Evolutionary conservation across 2,888 invertebrate genomes (phyloP), one percentile per base, ranked within the genome.

Genomic region (Phengaris alcon): DNA sequence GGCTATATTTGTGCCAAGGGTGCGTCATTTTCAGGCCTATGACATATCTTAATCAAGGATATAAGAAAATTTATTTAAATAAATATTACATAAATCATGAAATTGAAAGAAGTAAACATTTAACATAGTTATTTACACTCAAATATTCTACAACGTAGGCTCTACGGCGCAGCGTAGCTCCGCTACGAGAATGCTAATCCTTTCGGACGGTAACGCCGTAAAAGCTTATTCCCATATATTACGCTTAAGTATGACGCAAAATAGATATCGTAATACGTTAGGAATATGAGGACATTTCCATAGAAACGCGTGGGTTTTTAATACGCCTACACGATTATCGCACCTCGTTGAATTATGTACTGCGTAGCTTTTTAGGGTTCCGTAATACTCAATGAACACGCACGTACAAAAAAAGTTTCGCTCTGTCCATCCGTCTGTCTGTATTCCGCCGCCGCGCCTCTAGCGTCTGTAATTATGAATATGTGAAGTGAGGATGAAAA

Each of bases 161-260:
- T 22, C 12, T 64, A 44, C 64, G 12, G 6, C 35, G 35, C 64
- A 13, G 12, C 64, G 64, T 64, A 64, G 64, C 35, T 6, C 13
- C 44, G 12, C 64, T 64, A 64, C 64, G 64, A 13, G 44, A 48
- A 64, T 22, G 44, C 10, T 44, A 64, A 64, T 35, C 64, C 35
- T 64, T 64, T 44, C 35, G 13, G 6, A 44, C 35, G 64, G 64
- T 10, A 64, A 64, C 35, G 2, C 35, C 35, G 64, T 35, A 35
- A 44, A 64, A 44, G 35, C 6, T 64, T 64, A 64, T 64, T 35
- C 64, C 35, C 35, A 64, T 44, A 64, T 64, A 64, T 64, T 64
- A 64, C 9, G 22, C 59, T 35, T 64, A 64, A 59, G 35, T 22
- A 10, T 35, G 59, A 64, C 64, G 2, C 35, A 12, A 64, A 64